Evolutionary conservation across 2,113 vertebrate genomes (phyloP).

Genomic region (Gambusia holbrooki): DNA sequence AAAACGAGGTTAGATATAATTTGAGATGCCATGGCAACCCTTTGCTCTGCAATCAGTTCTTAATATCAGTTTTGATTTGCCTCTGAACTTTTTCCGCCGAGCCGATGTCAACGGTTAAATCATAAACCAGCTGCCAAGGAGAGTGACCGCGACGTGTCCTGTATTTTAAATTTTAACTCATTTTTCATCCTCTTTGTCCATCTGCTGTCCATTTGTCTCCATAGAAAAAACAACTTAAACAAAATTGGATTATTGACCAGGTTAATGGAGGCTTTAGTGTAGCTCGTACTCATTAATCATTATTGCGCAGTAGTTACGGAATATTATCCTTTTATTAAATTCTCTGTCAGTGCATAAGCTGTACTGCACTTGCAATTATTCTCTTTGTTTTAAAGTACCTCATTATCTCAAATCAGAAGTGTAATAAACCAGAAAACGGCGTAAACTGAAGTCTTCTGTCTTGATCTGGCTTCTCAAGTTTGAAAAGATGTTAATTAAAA

Average conservation of each 20-base stretch:
- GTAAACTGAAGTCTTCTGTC: conserved; percentile 9
- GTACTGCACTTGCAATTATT: conserved; percentile 10
- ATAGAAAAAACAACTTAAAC: conserved; percentile 12
- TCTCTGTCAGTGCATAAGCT: neutral
- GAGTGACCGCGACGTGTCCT: neutral
- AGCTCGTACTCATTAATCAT: conserved; percentile 35
- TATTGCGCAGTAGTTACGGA: conserved; percentile 19
- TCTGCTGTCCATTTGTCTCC: conserved; percentile 37
- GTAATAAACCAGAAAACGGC: conserved; percentile 31
- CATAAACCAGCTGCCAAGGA: neutral
- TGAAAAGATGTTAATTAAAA: neutral
- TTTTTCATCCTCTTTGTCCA: conserved; percentile 16
- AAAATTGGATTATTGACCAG: conserved; percentile 48
- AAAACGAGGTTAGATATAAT: conserved; percentile 19
- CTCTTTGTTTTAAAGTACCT: conserved; percentile 18
- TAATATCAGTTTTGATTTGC: neutral
- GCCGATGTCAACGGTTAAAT: conserved; percentile 4
- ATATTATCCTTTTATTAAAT: conserved; percentile 20
- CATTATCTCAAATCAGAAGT: conserved; percentile 3
- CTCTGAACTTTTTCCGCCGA: neutral
- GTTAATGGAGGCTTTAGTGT: conserved; percentile 32
- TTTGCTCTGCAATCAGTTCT: conserved; percentile 7
- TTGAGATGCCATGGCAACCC: conserved; percentile 18
- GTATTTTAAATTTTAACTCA: neutral
- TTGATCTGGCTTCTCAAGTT: conserved; percentile 5